Percentiles rank a stretch among this genome's conserved stretches.
These are phyloP conservation scores for Sebastes diaconus DNA, from an alignment of 2,797 vertebrate genomes.

Conservation along the genomic window DNA sequence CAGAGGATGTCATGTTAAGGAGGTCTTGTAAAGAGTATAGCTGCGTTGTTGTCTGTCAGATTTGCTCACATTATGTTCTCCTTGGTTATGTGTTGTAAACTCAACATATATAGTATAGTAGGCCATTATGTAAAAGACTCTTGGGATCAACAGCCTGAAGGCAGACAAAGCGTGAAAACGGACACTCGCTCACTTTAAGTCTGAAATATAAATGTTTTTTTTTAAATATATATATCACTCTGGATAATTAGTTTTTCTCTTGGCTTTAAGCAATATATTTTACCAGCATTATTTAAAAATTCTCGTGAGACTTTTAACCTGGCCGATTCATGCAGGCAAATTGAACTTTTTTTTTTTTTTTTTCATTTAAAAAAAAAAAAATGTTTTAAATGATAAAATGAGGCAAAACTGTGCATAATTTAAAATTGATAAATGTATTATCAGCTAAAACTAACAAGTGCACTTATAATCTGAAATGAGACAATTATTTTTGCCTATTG, in stretches of 20 bases:
- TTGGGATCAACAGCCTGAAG: background rate
- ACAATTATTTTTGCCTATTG: background rate
- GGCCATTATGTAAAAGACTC: background rate
- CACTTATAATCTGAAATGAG: background rate
- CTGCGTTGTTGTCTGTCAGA: background rate
- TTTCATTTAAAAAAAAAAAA: no score
- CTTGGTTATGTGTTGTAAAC: background rate
- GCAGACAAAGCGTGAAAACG: background rate
- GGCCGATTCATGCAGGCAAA: background rate
- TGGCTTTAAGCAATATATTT: background rate
- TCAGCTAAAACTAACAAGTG: background rate
- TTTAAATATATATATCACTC: background rate
- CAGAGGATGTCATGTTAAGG: background rate
- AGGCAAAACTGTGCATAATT: background rate
- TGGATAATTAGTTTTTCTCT: background rate
- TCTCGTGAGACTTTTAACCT: background rate
- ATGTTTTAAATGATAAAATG: background rate
- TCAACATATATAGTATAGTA: background rate
- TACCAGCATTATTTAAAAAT: background rate
- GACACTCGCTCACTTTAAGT: background rate
- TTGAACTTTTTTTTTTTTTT: background rate
- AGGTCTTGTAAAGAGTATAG: background rate
- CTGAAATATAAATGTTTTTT: background rate
- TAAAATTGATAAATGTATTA: background rate
- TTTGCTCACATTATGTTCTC: background rate